Evolutionary conservation across 2,113 vertebrate genomes (phyloP), one percentile per base, ranked within the genome.

Genomic region (Tauraco erythrolophus): DNA sequence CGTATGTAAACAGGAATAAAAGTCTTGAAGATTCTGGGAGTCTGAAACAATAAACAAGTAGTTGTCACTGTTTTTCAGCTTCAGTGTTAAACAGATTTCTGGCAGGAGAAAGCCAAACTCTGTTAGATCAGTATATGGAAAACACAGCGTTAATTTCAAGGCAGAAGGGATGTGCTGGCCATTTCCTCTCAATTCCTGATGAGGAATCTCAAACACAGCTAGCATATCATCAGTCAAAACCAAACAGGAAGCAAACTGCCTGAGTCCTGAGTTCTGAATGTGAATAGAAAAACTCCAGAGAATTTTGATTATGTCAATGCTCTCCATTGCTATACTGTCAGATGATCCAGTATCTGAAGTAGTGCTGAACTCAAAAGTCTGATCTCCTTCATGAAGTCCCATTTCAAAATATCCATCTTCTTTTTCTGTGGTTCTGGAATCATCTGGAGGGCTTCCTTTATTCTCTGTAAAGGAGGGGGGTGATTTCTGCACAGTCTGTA

Each of bases 351-450:
- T 31, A 54, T 97, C 94, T 9, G 45, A 96, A 89, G 96, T 19
- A 72, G 91, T 70, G 84, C 48, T 89, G 96, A 98, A 98, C 76
- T 98, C 97, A 28, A 98, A 96, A 39, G 97, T 93, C 86, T 98
- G 96, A 88, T 98, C 96, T 88, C 98, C 94, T 95, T 98, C 98
- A 5, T 99, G 98, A 68, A 99, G 98, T 43, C 99, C 99, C 99
- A 99, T 99, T 97, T 99, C 99, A 89, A 99, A 99, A 97, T 99
- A 99, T 33, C 99, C 99, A 74, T 99, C 99, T 91, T 98, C 98
- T 37, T 98, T 98, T 31, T 94, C 95, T 71, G 71, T 50, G 46
- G 39, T 39, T 84, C 66, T 80, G 28, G 83, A 82, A 89, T 96
- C 90, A 25, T 11, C 74, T 1, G 0, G 64, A 93, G 85, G 71